Percentiles rank a stretch among this genome's conserved stretches.
phyloP scores from a whole-genome alignment of 2,888 invertebrate genomes.

The Pterostichus niger region DNA sequence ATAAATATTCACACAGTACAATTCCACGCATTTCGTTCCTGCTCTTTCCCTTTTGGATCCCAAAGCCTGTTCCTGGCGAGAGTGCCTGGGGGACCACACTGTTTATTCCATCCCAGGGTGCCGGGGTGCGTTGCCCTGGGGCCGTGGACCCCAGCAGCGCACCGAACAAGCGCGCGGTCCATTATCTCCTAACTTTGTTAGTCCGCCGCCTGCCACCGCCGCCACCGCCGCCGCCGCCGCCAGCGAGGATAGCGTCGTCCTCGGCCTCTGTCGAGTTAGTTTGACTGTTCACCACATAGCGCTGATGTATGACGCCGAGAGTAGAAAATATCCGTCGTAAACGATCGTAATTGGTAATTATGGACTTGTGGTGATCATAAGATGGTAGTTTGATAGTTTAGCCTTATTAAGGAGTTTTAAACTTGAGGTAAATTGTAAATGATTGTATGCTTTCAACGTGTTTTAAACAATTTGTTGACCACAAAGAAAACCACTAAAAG shows the following conservation, averaged over 20 bases:
- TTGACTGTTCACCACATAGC: background rate
- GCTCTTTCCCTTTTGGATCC: background rate
- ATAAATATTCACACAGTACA: background rate
- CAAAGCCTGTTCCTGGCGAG: background rate
- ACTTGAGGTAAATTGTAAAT: background rate
- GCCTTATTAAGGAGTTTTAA: background rate
- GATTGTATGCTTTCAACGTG: background rate
- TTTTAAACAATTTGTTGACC: slow-evolving; percentile 12
- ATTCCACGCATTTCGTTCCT: background rate
- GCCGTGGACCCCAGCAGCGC: background rate
- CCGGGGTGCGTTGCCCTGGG: background rate
- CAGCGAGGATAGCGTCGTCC: background rate
- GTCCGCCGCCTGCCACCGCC: background rate
- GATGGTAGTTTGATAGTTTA: slow-evolving; percentile 2
- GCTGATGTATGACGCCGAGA: slow-evolving; percentile 18
- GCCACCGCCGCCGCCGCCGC: background rate
- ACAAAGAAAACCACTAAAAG: slow-evolving; percentile 15
- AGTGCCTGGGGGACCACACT: background rate
- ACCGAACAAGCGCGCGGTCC: slow-evolving; percentile 13
- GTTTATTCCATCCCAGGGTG: slow-evolving; percentile 22
- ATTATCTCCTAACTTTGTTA: slow-evolving; percentile 48
- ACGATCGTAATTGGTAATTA: slow-evolving; percentile 48
- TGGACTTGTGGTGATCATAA: slow-evolving; percentile 10
- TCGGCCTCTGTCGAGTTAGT: background rate
- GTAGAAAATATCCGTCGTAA: slow-evolving; percentile 17